These are phyloP conservation scores for Pachypanchax playfairii DNA, from an alignment of 2,113 vertebrate species.

Conservation along the genomic window DNA sequence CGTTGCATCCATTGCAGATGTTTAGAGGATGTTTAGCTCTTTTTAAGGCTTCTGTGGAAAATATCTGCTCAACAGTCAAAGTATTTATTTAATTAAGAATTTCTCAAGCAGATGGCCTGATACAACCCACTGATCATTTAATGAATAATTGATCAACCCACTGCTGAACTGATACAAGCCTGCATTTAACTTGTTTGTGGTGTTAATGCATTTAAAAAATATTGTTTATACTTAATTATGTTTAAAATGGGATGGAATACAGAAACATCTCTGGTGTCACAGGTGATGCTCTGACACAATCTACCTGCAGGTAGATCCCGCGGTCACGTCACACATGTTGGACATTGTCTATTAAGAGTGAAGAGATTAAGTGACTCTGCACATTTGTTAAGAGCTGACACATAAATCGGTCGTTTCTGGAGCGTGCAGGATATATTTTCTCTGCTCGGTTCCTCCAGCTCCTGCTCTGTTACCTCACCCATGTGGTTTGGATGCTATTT, in stretches of 20 bases:
- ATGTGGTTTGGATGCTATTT: conserved; percentile 78
- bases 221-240: not conserved
- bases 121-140: conserved; percentile 30
- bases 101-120: conserved; percentile 9
- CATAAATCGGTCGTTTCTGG: conserved; percentile 63
- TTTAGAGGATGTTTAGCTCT: conserved; percentile 24
- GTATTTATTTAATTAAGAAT: conserved; percentile 27
- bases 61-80: not conserved
- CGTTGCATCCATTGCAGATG: conserved; percentile 39
- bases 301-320: no score
- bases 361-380: conserved; percentile 54
- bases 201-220: not conserved
- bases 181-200: not conserved
- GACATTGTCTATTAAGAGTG: conserved; percentile 35
- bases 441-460: conserved; percentile 49
- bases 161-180: conserved; percentile 1
- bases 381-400: conserved; percentile 52
- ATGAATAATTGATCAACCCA: conserved; percentile 32
- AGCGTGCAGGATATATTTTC: conserved; percentile 45
- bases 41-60: conserved; percentile 8
- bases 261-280: no score
- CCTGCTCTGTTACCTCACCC: conserved; percentile 65
- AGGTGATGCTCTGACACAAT: no score
- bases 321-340: conserved; percentile 36
- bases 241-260: not conserved